These are phyloP conservation scores for Coptodon bakossiorum DNA, from an alignment of 2,113 vertebrate species.

Conservation along the genomic window DNA sequence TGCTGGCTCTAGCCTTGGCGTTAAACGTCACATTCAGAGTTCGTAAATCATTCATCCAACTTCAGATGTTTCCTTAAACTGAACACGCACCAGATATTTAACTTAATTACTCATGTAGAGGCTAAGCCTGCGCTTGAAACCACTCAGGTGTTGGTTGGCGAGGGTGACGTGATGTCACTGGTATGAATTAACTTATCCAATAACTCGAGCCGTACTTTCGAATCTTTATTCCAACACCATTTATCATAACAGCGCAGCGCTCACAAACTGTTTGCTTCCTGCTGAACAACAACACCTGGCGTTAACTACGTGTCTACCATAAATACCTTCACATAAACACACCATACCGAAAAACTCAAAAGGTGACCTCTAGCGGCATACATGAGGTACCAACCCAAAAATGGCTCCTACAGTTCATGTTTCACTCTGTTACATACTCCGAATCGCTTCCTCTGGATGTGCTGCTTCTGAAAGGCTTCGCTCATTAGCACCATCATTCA, in stretches of 20 bases:
- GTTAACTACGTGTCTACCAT: background rate
- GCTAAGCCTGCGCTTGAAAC: background rate
- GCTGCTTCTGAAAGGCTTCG: background rate
- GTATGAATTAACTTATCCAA: background rate
- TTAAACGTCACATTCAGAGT: background rate
- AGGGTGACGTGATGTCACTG: background rate
- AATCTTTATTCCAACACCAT: background rate
- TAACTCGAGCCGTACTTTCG: background rate
- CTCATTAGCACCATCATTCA: background rate
- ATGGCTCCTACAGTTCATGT: background rate
- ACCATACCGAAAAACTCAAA: background rate
- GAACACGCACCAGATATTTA: background rate
- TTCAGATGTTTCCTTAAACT: background rate
- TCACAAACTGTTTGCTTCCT: background rate
- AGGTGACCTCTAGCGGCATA: rapidly evolving
- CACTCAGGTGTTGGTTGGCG: background rate
- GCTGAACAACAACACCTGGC: background rate
- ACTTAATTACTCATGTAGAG: background rate
- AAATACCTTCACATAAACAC: background rate
- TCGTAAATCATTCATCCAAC: background rate
- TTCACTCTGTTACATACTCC: background rate
- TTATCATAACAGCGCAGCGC: background rate
- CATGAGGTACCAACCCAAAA: background rate
- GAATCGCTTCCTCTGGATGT: background rate
- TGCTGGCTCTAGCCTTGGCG: background rate